Evolutionary conservation across 23 tunicate genomes (phyloP).

Genomic region (Halocynthia aurantium): DNA sequence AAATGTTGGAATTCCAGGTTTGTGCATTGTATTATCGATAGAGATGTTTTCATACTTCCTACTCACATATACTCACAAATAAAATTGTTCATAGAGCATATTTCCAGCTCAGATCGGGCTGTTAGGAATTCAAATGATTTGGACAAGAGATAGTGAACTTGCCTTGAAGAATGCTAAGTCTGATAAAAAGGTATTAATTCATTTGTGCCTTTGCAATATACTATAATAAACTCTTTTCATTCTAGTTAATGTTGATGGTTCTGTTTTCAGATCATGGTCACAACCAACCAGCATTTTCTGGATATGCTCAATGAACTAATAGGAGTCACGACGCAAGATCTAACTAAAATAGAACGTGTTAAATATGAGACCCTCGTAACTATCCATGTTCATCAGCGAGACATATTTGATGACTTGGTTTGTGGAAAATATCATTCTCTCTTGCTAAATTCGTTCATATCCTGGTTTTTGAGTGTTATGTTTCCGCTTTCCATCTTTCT

Average conservation of each 20-base stretch:
- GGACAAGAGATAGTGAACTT: conserved; percentile 92
- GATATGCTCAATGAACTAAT: conserved; percentile 86
- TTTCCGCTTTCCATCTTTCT: too few relatives aligned
- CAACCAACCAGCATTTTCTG: conserved; percentile 77
- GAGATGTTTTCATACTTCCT: background rate
- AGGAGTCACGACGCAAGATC: conserved; percentile 82
- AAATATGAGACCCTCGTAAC: conserved; percentile 95
- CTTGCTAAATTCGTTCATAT: background rate
- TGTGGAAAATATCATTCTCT: background rate
- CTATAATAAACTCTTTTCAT: background rate
- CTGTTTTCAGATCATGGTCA: conserved; percentile 58
- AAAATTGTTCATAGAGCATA: conserved; percentile 33
- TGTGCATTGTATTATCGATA: background rate
- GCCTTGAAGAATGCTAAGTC: conserved; percentile 81
- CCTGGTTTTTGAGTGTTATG: too few relatives aligned
- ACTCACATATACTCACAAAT: too few relatives aligned
- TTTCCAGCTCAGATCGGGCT: conserved; percentile 94
- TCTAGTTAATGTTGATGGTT: background rate
- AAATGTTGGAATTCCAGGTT: conserved; percentile 92
- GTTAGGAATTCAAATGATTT: conserved; percentile 93
- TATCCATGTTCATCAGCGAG: conserved; percentile 98
- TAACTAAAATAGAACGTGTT: conserved; percentile 92
- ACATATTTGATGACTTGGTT: conserved; percentile 94
- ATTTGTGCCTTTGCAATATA: background rate
- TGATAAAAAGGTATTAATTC: conserved; percentile 67